Evolutionary conservation across 2,113 vertebrate species (phyloP).

Genomic region (Trachemys scripta): DNA sequence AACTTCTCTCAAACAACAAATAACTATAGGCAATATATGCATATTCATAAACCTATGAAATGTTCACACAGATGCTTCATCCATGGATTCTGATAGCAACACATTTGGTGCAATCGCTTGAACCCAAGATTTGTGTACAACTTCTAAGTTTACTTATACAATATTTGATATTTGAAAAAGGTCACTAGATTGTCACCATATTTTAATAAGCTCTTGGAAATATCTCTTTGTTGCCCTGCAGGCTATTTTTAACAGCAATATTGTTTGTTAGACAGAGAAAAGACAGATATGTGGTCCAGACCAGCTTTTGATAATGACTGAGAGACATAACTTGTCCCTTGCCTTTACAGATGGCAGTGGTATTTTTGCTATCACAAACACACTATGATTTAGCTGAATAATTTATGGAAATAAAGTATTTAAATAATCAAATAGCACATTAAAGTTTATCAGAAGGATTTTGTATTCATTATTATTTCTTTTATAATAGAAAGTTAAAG

Average conservation of each 20-base stretch:
- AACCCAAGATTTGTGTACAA: background rate
- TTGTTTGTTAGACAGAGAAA: background rate
- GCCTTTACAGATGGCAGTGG: background rate
- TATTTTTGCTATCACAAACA: background rate
- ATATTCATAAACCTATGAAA: background rate
- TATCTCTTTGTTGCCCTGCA: background rate
- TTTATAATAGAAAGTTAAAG: background rate
- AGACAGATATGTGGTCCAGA: background rate
- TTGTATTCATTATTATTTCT: background rate
- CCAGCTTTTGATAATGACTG: background rate
- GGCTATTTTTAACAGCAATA: background rate
- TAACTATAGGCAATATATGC: background rate
- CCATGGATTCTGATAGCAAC: background rate
- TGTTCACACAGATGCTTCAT: background rate
- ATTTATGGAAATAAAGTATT: background rate
- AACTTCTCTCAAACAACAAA: slow-evolving; percentile 53
- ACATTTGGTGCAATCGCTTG: background rate
- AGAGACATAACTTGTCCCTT: background rate
- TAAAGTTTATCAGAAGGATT: background rate
- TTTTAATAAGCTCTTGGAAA: background rate
- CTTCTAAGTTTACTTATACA: background rate
- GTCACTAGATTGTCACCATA: background rate
- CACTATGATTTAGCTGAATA: background rate
- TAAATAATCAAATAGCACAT: background rate
- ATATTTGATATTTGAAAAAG: background rate